These are phyloP conservation scores for Antigone vipio DNA, from an alignment of 2,113 vertebrate genomes.

Conservation along the genomic window DNA sequence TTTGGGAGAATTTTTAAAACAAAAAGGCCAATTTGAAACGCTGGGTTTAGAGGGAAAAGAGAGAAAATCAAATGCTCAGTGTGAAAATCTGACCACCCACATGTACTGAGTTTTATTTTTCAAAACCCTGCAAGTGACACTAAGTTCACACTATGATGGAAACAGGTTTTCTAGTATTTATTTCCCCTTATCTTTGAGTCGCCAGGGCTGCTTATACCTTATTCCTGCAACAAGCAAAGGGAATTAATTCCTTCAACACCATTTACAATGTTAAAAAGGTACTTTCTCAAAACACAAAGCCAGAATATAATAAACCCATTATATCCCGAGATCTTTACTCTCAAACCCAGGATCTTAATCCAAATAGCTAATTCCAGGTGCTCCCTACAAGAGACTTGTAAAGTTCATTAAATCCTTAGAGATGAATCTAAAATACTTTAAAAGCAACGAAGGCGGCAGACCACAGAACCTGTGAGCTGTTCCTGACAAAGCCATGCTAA, in stretches of 20 bases:
- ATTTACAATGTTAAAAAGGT: background rate
- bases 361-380: background rate
- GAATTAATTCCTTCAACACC: background rate
- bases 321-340: background rate
- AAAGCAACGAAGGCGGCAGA: background rate
- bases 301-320: background rate
- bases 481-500: background rate
- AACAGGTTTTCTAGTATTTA: background rate
- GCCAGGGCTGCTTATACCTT: background rate
- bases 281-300: background rate
- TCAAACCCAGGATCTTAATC: background rate
- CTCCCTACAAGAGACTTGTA: background rate
- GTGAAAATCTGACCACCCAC: background rate
- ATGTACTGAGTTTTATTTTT: rapidly evolving
- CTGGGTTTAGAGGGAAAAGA: background rate
- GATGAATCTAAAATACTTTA: background rate
- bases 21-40: background rate
- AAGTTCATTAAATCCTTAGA: background rate
- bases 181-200: background rate
- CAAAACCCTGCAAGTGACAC: background rate
- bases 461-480: background rate
- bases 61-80: background rate
- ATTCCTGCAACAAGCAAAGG: background rate
- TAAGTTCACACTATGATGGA: background rate
- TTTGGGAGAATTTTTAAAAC: background rate